Evolutionary conservation across 2,113 vertebrate genomes (phyloP).

Genomic region (Thunnus maccoyii): DNA sequence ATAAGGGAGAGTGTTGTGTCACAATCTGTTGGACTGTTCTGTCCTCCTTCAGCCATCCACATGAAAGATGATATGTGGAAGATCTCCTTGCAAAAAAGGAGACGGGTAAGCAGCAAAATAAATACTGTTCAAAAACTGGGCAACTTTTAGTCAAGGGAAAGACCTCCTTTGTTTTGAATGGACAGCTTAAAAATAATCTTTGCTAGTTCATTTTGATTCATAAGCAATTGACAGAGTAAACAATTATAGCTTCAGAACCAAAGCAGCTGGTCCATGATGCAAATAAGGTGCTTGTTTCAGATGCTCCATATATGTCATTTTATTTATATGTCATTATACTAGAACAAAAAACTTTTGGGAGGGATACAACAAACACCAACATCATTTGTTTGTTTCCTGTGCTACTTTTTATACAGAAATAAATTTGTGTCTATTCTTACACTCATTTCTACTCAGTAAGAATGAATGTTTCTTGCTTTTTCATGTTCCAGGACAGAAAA

Average conservation of each 20-base stretch:
- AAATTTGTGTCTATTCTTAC: background rate
- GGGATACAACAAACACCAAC: no score
- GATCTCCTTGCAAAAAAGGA: background rate
- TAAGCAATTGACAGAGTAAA: background rate
- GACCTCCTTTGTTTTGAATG: background rate
- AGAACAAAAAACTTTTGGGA: no score
- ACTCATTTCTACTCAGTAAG: background rate
- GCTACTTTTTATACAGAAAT: no score
- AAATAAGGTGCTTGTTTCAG: no score
- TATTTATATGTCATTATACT: no score
- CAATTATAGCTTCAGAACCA: background rate
- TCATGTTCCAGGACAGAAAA: background rate
- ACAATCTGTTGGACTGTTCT: constrained; percentile 39
- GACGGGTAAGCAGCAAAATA: background rate
- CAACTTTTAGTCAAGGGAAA: background rate
- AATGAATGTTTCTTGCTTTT: background rate
- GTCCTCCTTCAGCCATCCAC: constrained; percentile 1
- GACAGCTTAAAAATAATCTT: no score
- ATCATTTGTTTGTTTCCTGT: no score
- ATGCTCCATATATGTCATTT: no score
- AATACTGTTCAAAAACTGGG: background rate
- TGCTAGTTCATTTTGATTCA: background rate
- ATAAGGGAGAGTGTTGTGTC: constrained; percentile 48
- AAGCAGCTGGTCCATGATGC: no score
- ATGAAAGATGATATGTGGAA: background rate